Conservation (phyloP, 2,113 vertebrate species). For the Paramormyrops kingsleyae region DNA sequence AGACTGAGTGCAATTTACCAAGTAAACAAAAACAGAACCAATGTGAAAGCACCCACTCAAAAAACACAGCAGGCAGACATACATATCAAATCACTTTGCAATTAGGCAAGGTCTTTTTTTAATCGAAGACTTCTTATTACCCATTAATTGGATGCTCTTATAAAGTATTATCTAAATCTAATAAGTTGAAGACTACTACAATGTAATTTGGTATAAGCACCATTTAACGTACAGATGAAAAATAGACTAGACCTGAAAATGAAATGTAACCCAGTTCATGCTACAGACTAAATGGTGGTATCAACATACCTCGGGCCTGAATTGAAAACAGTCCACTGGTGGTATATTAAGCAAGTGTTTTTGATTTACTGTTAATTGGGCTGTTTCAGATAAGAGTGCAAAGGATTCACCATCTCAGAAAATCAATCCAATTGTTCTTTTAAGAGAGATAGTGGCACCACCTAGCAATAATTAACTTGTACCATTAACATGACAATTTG, state of each 20-base stretch:
- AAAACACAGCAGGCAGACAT: background rate
- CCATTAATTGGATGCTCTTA: background rate
- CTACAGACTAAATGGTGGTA: background rate
- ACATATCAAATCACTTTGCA: constrained; percentile 4
- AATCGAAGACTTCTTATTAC: background rate
- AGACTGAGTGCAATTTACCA: background rate
- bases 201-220: background rate
- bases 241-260: background rate
- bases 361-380: constrained; percentile 16
- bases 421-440: constrained; percentile 5
- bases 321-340: background rate
- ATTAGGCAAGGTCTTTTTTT: background rate
- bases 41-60: background rate
- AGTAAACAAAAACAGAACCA: background rate
- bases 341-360: background rate
- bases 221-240: background rate
- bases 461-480: constrained; percentile 6
- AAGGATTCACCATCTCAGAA: background rate
- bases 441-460: background rate
- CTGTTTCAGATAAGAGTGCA: background rate
- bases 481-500: constrained; percentile 4
- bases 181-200: background rate
- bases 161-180: background rate
- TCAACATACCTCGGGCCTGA: background rate
- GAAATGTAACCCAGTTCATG: background rate